Base-by-base conservation (phyloP, 2,888 invertebrate genomes). In the Agrilus biguttatus region DNA sequence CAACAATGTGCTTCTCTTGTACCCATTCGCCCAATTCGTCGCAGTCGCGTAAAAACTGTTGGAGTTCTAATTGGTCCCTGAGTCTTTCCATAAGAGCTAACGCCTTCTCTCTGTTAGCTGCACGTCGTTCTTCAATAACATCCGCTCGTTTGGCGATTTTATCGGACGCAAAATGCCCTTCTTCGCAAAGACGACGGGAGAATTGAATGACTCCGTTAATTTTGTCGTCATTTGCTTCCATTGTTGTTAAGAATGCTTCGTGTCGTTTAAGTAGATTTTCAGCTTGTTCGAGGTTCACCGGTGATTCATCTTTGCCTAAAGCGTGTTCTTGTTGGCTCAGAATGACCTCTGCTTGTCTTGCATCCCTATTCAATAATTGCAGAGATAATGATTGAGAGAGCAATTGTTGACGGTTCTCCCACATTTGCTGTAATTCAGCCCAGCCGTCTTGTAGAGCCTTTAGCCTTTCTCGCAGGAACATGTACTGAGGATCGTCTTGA, bases 171-270 rank as follows among this genome's bases (percentile, higher is more conserved):
- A 90, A 95, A 70, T 98, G 97, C 35, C 87, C 48, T 43, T 56
- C 56, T 73, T 93, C 90, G 47, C 87, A 84, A 14, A 88, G 70
- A 13, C 91, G 78, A 57, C 86, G 83, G 47, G 96, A 93, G 63
- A 96, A 96, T 63, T 91, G 89, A 1, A 93, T 85, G 36, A 98
- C 89, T 1, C 86, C 86, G 65, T 96, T 95, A 62, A 99, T 90
- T 71, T 98, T 98, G 63, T 99, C 98, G 65, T 99, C 98, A 69
- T 98, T 98, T 12, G 98, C 98, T 66, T 98, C 97, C 93, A 98
- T 95, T 5, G 97, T 97, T 1, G 97, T 97, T 57, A 97, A 81
- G 78, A 98, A 97, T 1, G 96, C 93, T 66, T 98, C 97, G 69
- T 98, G 95, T 39, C 93, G 84, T 68, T 98, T 98, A 60, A 97